Base-by-base conservation (phyloP, 1,140 invertebrate species). In the Bombus polaris region DNA sequence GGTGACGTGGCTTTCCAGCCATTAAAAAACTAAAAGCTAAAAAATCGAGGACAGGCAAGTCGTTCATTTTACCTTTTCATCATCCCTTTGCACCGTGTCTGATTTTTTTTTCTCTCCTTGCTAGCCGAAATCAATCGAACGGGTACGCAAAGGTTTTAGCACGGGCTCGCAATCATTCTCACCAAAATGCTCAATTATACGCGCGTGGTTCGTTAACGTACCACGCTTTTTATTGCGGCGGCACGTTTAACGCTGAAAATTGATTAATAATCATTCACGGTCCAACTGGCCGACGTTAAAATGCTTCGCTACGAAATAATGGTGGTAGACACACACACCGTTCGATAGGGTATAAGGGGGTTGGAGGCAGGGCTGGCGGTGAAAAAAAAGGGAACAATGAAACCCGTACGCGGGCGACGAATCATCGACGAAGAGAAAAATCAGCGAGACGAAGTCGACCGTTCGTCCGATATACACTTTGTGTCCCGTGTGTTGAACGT, bases 181-280 rank as follows among this genome's bases (percentile, higher is more conserved):
- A 81, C 77, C 81, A 77, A 90, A 88, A 90, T 86, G 82, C 85
- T 88, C 87, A 90, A 90, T 90, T 90, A 90, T 90, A 90, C 83
- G 83, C 83, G 83, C 86, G 82, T 80, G 88, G 88, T 90, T 89
- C 88, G 89, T 90, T 90, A 90, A 87, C 89, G 89, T 80, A 83
- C 82, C 78, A 71, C 86, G 88, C 88, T 89, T 92, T 92, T 92
- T 92, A 89, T 87, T 85, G 87, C 82, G 81, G 81, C 80, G 85
- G 72, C 74, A 79, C 85, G 87, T 89, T 92, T 88, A 92, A 91
- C 87, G 81, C 72, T 85, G 87, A 75, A 91, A 92, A 93, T 91
- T 92, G 91, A 92, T 93, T 92, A 88, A 93, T 93, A 92, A 91
- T 92, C 91, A 91, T 93, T 90, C 84, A 85, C 85, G 74, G 84